A percentile compares a stretch with the other conserved stretches of the same genome.
These are phyloP conservation scores for Nannobrachium achirus DNA, from an alignment of 2,113 vertebrate species.

Conservation along the genomic window DNA sequence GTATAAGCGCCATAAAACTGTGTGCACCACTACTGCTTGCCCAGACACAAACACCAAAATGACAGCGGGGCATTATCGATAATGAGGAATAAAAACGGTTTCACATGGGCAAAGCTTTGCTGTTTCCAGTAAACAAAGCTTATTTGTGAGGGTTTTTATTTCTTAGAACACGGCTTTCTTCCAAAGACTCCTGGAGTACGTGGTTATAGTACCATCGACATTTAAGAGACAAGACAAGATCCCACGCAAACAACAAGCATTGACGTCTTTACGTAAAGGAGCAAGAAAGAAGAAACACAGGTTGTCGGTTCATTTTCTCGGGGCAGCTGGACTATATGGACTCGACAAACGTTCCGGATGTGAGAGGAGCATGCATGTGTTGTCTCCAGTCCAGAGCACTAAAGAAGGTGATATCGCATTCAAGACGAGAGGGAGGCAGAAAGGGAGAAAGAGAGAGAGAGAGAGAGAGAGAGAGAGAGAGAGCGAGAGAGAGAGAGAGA, in stretches of 20 bases:
- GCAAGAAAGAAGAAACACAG: slow-evolving; percentile 38
- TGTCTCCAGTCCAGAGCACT: slow-evolving; percentile 50
- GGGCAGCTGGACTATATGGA: slow-evolving; percentile 43
- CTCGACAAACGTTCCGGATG: slow-evolving; percentile 51
- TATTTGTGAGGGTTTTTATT: slow-evolving; percentile 44
- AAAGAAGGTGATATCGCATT: slow-evolving; percentile 55
- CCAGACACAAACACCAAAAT: slow-evolving; percentile 39
- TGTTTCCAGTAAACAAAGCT: slow-evolving; percentile 60
- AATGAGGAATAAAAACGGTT: slow-evolving; percentile 41
- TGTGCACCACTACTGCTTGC: slow-evolving; percentile 37
- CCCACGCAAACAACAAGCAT: slow-evolving; percentile 71
- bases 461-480: not conserved
- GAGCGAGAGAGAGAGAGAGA: not conserved
- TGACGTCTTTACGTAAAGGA: slow-evolving; percentile 35
- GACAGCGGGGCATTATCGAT: slow-evolving; percentile 24
- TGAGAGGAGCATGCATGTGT: slow-evolving; percentile 69
- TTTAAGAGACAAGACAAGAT: slow-evolving; percentile 47
- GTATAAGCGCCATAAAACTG: slow-evolving; percentile 33
- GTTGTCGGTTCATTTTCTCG: slow-evolving; percentile 46
- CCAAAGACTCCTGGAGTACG: slow-evolving; percentile 6
- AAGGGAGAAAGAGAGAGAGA: not conserved
- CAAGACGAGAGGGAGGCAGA: slow-evolving; percentile 38
- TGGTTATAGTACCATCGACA: slow-evolving; percentile 65
- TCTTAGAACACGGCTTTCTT: slow-evolving; percentile 17
- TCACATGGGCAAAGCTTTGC: slow-evolving; percentile 55